Base-by-base conservation (phyloP, 2,797 vertebrate genomes). In the Gadopsis bispinosus region DNA sequence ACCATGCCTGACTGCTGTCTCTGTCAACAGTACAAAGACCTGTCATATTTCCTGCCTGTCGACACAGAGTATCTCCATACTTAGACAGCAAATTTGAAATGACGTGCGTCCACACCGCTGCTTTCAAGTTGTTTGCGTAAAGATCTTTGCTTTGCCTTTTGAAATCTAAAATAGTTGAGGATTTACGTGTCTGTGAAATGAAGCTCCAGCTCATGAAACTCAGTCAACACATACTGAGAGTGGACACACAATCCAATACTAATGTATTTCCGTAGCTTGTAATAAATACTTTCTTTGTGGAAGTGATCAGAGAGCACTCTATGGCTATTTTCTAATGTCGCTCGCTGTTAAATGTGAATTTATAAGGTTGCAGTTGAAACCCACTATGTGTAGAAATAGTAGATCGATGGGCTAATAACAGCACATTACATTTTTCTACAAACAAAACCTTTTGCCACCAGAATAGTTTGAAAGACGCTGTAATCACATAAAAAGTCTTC, bases 31-130 rank as follows among this genome's bases (percentile, higher is more conserved):
- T 5, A 10, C n/a, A 14, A 33, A 62, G 65, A 66, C 20, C 55
- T 61, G 69, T 71, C 69, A 69, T 72, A 54, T 66, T 45, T 77
- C 62, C 67, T 48, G 29, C 70, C 66, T 69, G 62, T 75, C 70
- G 80, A 82, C 64, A 58, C 37, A 26, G 45, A 70, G 22, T n/a
- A n/a, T 12, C 11, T 63, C 60, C 26, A 58, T 33, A 33, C 7
- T 5, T 22, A 39, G 66, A 51, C 31, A 31, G 10, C 7, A 12
- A 3, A 47, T 9, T 8, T 63, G 14, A 71, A 37, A 63, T 41
- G 2, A 31, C 39, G 26, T 41, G 9, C 8, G 35, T 5, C 35
- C 35, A 37, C 35, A 37, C 35, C 8, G 8, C 8, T 37, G 10
- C 47, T 31, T 59, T 37, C 7, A 41, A 10, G 7, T 41, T 29